These are phyloP conservation scores for Musca vetustissima DNA, from an alignment of 1,140 invertebrate genomes.

Conservation along the genomic window DNA sequence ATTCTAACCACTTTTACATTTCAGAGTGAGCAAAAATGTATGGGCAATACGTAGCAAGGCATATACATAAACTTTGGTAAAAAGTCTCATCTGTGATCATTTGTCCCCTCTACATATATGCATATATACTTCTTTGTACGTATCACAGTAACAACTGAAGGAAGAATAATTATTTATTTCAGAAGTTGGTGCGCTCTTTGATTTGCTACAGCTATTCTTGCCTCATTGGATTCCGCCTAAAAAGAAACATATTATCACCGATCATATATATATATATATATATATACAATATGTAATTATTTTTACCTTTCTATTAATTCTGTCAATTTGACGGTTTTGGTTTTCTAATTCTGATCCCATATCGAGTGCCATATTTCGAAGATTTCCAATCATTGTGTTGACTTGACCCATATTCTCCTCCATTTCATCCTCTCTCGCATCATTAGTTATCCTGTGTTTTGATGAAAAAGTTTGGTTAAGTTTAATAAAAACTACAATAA, in stretches of 20 bases:
- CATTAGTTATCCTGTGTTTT: slow-evolving; percentile 71
- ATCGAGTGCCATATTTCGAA: slow-evolving; percentile 99
- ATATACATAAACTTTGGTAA: too few species aligned
- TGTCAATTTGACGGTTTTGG: slow-evolving; percentile 96
- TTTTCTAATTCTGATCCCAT: slow-evolving; percentile 98
- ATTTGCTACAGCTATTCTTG: slow-evolving; percentile 82
- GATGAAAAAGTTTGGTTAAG: not conserved
- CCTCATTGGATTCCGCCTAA: slow-evolving; percentile 71
- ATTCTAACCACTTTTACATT: too few species aligned
- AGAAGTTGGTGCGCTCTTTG: slow-evolving; percentile 81
- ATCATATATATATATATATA: too few species aligned
- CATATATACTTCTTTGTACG: too few species aligned
- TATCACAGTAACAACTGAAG: not conserved
- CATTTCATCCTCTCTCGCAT: slow-evolving; percentile 88
- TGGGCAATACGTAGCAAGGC: too few species aligned
- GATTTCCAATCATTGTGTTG: slow-evolving; percentile 96
- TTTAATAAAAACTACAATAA: too few species aligned
- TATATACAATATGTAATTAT: not conserved
- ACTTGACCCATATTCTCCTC: slow-evolving; percentile 92
- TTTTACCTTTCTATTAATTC: slow-evolving; percentile 96
- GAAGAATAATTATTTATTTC: slow-evolving; percentile 59
- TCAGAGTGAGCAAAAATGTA: too few species aligned
- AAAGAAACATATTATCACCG: slow-evolving; percentile 13
- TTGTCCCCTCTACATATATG: too few species aligned
- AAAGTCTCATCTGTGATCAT: too few species aligned